These are phyloP conservation scores for Fistularia commersonii DNA, from an alignment of 2,797 vertebrate species.

Conservation along the genomic window DNA sequence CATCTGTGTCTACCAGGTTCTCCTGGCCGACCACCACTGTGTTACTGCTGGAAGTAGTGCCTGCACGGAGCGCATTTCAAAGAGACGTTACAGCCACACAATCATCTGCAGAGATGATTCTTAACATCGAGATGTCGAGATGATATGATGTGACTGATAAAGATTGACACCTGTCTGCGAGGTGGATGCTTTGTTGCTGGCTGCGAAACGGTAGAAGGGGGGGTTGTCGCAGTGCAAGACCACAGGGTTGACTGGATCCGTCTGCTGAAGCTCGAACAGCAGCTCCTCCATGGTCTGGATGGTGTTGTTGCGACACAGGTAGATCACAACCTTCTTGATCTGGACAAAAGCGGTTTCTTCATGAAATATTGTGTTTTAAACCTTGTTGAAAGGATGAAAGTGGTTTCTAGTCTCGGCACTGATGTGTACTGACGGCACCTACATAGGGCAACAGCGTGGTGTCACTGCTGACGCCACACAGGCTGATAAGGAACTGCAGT, in stretches of 20 bases:
- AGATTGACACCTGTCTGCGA: slow-evolving; percentile 85
- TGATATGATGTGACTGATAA: no score
- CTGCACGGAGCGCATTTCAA: slow-evolving; percentile 57
- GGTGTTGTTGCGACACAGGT: slow-evolving; percentile 96
- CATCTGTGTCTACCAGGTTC: slow-evolving; percentile 86
- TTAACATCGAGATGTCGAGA: no score
- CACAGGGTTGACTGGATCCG: slow-evolving; percentile 94
- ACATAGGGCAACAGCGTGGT: slow-evolving; percentile 92
- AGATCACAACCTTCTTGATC: slow-evolving; percentile 98
- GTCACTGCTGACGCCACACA: slow-evolving; percentile 98
- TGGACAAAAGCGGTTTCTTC: slow-evolving; percentile 35
- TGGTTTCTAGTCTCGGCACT: not conserved
- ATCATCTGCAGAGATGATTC: not conserved
- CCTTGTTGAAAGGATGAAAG: not conserved
- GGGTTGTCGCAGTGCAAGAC: slow-evolving; percentile 97
- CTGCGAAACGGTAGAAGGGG: slow-evolving; percentile 93
- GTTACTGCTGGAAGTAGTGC: slow-evolving; percentile 97
- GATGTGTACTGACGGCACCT: slow-evolving; percentile 53
- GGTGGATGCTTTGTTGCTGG: slow-evolving; percentile 92
- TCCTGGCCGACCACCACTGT: slow-evolving; percentile 95
- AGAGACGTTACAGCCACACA: slow-evolving; percentile 6
- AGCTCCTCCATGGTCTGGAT: slow-evolving; percentile 99
- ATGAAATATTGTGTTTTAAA: not conserved
- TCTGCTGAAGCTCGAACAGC: slow-evolving; percentile 97
- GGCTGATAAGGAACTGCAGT: slow-evolving; percentile 94